Conservation (phyloP, 1,140 invertebrate genomes). For the Micrasema longulum region DNA sequence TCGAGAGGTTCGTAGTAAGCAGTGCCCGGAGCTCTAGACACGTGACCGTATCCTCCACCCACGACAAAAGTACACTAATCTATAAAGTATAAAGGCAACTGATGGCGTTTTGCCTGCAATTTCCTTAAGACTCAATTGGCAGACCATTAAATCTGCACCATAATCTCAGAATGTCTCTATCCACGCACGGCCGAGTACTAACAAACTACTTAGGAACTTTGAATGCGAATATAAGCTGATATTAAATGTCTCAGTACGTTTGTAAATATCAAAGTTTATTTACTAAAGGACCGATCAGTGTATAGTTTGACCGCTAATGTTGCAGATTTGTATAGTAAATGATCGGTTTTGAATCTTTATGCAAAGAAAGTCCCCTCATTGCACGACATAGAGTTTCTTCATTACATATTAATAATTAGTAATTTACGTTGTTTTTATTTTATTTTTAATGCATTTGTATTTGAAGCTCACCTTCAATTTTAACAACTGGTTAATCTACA, state of each 20-base stretch:
- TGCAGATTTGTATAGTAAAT: background rate
- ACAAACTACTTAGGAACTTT: conserved; percentile 15
- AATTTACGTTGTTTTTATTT: no score
- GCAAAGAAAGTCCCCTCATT: no score
- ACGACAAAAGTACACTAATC: conserved; percentile 22
- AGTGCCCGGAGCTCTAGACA: conserved; percentile 1
- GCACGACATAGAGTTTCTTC: no score
- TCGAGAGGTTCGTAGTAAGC: background rate
- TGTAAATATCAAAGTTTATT: conserved; percentile 16
- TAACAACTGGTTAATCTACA: no score
- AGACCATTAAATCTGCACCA: conserved; percentile 28
- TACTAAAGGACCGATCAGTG: conserved; percentile 1
- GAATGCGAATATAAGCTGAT: conserved; percentile 10
- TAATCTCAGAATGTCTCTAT: conserved; percentile 38
- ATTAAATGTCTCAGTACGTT: conserved; percentile 14
- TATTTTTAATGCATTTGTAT: no score
- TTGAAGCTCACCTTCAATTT: no score
- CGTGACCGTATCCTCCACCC: conserved; percentile 30
- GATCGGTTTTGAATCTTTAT: no score
- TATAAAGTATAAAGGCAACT: conserved; percentile 33
- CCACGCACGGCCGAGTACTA: conserved; percentile 8
- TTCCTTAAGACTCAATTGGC: conserved; percentile 27
- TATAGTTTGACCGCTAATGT: background rate
- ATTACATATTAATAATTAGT: no score
- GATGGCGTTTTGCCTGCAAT: conserved; percentile 31